Evolutionary conservation across 2,888 invertebrate species (phyloP), one percentile per base, ranked within the genome.

Genomic region (Megamerina dolium): DNA sequence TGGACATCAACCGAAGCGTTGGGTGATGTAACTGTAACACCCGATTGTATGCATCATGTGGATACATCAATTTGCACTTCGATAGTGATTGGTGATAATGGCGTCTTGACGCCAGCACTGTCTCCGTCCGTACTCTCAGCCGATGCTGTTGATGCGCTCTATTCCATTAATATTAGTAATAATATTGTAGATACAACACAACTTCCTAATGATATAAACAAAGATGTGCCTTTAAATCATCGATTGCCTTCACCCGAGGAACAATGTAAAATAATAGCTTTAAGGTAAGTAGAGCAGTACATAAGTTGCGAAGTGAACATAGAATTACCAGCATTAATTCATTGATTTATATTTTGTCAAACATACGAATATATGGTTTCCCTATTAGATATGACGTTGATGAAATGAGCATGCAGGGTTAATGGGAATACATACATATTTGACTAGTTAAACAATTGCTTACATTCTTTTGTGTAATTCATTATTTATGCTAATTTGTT

Each of bases 211-310:
- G 68, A 68, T 58, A 66, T 69, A 57, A 68, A 67, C 59, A 68
- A 69, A 66, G 67, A 71, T 55, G 73, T 75, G 67, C 85, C 82
- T 55, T 80, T 88, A 57, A 87, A 89, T 74, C 88, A 89, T 73
- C 81, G 86, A 68, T 76, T 90, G 61, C 90, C 90, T 36, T 88
- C 89, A 53, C 89, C 90, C 27, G 87, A 88, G 69, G 90, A 90
- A 72, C 88, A 88, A 73, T 78, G 87, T 54, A 81, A 85, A 70
- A 82, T 85, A 58, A 81, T 88, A 65, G 87, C 86, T 57, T 80
- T 85, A 65, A 88, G 85, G 88, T 88, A 75, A 75, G 78, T 63
- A 49, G n/a, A n/a, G n/a, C n/a, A n/a, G n/a, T n/a, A n/a, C n/a
- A n/a, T n/a, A n/a, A n/a, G n/a, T n/a, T n/a, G n/a, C n/a, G n/a